phyloP scores from a whole-genome alignment of 2,113 vertebrate genomes.

The Pagrus major region DNA sequence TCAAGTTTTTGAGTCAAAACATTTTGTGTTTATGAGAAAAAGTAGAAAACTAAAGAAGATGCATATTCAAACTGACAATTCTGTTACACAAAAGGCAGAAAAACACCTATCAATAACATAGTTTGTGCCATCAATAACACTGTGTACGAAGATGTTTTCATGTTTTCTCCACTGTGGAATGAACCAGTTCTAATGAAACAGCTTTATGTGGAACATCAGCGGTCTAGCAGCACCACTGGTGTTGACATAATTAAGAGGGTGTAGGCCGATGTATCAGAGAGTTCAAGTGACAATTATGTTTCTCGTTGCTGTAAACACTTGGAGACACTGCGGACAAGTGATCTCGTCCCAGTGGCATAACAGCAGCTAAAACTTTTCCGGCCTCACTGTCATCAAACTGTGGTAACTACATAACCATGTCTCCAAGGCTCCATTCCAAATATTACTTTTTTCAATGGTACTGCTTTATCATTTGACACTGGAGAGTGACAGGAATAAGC shows the following conservation, averaged over 20 bases:
- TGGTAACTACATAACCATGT: slow-evolving; percentile 21
- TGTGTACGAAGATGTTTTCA: slow-evolving; percentile 2
- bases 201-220: slow-evolving; percentile 11
- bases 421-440: slow-evolving; percentile 39
- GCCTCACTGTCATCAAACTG: slow-evolving; percentile 25
- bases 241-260: slow-evolving; percentile 33
- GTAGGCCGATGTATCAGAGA: slow-evolving; percentile 19
- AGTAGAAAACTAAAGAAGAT: neutral
- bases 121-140: neutral
- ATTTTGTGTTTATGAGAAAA: neutral
- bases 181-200: slow-evolving; percentile 30
- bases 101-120: too few relatives aligned
- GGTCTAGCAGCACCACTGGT: slow-evolving; percentile 2
- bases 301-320: slow-evolving; percentile 36
- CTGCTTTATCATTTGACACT: slow-evolving; percentile 7
- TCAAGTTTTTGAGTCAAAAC: neutral
- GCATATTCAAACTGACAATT: neutral
- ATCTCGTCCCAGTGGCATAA: slow-evolving; percentile 24
- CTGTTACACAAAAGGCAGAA: neutral
- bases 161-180: slow-evolving; percentile 30
- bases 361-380: slow-evolving; percentile 15
- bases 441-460: slow-evolving; percentile 3
- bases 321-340: neutral
- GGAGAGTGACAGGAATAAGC: neutral
- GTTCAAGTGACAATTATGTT: slow-evolving; percentile 27